Evolutionary conservation across 2,888 invertebrate species (phyloP).

Genomic region (Aleiodes alternator): DNA sequence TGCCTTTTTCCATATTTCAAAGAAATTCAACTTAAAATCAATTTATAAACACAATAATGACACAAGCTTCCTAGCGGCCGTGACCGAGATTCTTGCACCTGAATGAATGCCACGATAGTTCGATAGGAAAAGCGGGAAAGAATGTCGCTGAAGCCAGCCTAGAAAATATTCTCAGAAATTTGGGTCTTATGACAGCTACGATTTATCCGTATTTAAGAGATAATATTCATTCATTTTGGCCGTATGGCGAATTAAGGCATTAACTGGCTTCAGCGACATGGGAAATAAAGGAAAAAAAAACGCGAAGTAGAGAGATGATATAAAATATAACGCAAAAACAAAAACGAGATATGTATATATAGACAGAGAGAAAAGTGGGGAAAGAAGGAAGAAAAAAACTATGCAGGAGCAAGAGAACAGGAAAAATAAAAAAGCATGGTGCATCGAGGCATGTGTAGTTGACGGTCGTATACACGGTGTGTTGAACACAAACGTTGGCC

Average conservation of each 20-base stretch:
- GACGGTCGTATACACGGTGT: constrained; percentile 38
- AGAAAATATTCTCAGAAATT: no score
- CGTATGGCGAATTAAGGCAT: no score
- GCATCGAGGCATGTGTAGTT: constrained; percentile 43
- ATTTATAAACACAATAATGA: constrained; percentile 2
- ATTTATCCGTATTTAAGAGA: no score
- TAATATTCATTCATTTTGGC: no score
- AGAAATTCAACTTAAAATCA: not conserved
- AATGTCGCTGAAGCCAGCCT: no score
- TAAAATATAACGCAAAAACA: constrained; percentile 19
- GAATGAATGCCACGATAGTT: constrained; percentile 34
- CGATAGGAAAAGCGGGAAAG: constrained; percentile 7
- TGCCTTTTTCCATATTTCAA: no score
- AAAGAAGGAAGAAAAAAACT: not conserved
- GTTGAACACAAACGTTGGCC: constrained; percentile 28
- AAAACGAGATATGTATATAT: constrained; percentile 1
- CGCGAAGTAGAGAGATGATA: constrained; percentile 7
- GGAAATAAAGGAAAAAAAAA: no score
- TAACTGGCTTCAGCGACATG: no score
- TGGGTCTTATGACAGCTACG: no score
- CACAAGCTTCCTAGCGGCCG: constrained; percentile 14
- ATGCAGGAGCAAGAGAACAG: constrained; percentile 11
- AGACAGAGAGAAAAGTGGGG: not conserved
- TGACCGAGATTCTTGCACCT: constrained; percentile 36
- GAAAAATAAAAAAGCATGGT: constrained; percentile 37